These are phyloP conservation scores for Heteropelma amictum DNA, from an alignment of 2,888 invertebrate species.

Conservation along the genomic window DNA sequence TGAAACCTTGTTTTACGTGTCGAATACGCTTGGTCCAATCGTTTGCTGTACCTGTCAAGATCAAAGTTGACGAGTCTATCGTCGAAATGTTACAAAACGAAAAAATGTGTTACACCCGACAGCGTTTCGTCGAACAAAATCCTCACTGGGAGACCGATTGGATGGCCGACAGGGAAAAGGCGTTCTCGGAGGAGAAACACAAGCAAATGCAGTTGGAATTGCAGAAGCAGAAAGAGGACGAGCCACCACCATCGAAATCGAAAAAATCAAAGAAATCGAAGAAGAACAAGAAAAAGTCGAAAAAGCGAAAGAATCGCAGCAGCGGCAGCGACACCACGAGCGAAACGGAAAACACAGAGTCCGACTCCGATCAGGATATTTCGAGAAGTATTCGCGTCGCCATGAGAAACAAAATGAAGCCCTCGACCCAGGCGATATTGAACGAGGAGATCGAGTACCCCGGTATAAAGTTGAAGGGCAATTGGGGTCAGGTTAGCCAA, in stretches of 20 bases:
- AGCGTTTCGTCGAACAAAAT: constrained; percentile 90
- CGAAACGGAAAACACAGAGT: constrained; percentile 77
- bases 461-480: constrained; percentile 77
- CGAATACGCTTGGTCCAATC: background rate
- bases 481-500: constrained; percentile 75
- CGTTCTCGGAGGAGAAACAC: constrained; percentile 77
- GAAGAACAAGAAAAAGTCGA: constrained; percentile 80
- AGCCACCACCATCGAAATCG: constrained; percentile 77
- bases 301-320: constrained; percentile 79
- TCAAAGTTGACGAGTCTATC: too few relatives aligned
- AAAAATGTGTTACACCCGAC: too few relatives aligned
- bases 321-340: constrained; percentile 75
- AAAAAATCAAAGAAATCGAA: constrained; percentile 84
- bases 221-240: constrained; percentile 82
- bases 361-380: constrained; percentile 78
- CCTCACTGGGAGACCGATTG: constrained; percentile 93
- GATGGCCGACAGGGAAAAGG: constrained; percentile 89
- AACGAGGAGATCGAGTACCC: constrained; percentile 77
- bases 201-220: constrained; percentile 76
- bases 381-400: constrained; percentile 83
- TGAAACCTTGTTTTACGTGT: background rate
- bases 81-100: too few relatives aligned
- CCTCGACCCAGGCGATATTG: constrained; percentile 78
- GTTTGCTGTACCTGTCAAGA: constrained; percentile 38
- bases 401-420: constrained; percentile 82